These are phyloP conservation scores for Etheostoma cragini DNA, from an alignment of 2,113 vertebrate genomes.

Conservation along the genomic window DNA sequence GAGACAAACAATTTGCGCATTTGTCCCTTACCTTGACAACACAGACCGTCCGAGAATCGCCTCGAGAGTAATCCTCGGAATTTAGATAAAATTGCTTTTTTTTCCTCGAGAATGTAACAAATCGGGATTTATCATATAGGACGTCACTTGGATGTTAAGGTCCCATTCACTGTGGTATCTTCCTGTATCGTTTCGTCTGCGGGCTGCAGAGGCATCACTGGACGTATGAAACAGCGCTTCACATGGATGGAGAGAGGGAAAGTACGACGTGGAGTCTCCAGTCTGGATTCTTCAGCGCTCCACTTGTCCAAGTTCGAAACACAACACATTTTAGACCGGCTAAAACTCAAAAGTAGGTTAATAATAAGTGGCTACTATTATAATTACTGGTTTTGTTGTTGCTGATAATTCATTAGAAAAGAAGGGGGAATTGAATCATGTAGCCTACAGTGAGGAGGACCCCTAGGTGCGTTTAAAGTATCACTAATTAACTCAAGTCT, in stretches of 20 bases:
- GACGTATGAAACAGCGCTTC: slow-evolving; percentile 68
- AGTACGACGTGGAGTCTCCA: slow-evolving; percentile 54
- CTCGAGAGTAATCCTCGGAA: slow-evolving; percentile 60
- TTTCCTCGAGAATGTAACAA: slow-evolving; percentile 26
- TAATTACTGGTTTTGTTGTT: not conserved
- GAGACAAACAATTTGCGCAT: slow-evolving; percentile 64
- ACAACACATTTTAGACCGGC: not conserved
- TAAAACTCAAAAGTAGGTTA: not conserved
- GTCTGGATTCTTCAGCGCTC: slow-evolving; percentile 31
- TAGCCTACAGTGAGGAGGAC: not conserved
- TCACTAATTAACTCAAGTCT: not conserved
- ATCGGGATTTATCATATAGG: slow-evolving; percentile 32
- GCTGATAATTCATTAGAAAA: not conserved
- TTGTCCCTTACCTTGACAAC: slow-evolving; percentile 65
- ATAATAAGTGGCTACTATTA: not conserved
- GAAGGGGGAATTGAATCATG: too few species aligned
- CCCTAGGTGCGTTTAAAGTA: not conserved
- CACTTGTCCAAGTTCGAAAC: not conserved
- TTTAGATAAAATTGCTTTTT: slow-evolving; percentile 12
- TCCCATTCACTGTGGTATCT: slow-evolving; percentile 68
- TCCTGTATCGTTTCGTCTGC: slow-evolving; percentile 67
- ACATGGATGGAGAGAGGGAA: slow-evolving; percentile 53
- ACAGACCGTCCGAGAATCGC: slow-evolving; percentile 33
- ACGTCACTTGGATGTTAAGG: slow-evolving; percentile 56
- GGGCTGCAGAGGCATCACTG: slow-evolving; percentile 75